Percentiles rank a stretch among this genome's conserved stretches.
Evolutionary conservation across 2,113 vertebrate genomes (phyloP).

Genomic region (Salvelinus fontinalis): DNA sequence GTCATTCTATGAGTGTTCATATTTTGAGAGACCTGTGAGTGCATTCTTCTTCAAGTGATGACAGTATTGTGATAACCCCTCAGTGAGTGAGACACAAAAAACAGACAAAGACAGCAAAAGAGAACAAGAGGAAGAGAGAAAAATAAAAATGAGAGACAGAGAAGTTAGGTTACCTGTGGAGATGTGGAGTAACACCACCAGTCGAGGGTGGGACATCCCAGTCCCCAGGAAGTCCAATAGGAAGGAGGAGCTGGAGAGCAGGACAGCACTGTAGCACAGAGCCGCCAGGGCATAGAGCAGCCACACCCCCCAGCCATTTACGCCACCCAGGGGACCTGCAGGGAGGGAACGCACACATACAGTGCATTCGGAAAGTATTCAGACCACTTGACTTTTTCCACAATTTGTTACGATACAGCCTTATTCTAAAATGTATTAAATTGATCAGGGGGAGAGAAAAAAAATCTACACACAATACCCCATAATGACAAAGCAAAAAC

Average conservation of each 20-base stretch:
- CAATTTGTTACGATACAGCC: too few species aligned
- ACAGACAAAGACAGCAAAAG: background rate
- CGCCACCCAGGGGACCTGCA: conserved; percentile 47
- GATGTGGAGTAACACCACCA: conserved; percentile 16
- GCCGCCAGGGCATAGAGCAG: conserved; percentile 27
- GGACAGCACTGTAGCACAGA: conserved; percentile 47
- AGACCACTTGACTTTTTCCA: background rate
- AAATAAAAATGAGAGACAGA: background rate
- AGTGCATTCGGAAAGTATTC: background rate
- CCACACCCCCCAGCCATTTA: conserved; percentile 28
- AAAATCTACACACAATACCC: too few species aligned
- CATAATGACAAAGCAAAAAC: too few species aligned
- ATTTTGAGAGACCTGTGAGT: too few species aligned
- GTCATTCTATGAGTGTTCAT: too few species aligned
- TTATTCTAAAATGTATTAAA: too few species aligned
- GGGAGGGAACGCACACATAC: background rate
- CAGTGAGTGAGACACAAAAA: background rate
- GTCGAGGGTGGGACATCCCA: conserved; percentile 6
- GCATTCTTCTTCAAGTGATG: too few species aligned
- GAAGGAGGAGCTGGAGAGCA: conserved; percentile 49
- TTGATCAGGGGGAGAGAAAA: too few species aligned
- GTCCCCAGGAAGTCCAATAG: conserved; percentile 54
- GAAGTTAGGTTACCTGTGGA: conserved; percentile 49
- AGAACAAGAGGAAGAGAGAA: background rate
- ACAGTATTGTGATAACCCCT: conserved; percentile 2